Evolutionary conservation across 2,888 invertebrate genomes (phyloP).

Genomic region (Troides helena): DNA sequence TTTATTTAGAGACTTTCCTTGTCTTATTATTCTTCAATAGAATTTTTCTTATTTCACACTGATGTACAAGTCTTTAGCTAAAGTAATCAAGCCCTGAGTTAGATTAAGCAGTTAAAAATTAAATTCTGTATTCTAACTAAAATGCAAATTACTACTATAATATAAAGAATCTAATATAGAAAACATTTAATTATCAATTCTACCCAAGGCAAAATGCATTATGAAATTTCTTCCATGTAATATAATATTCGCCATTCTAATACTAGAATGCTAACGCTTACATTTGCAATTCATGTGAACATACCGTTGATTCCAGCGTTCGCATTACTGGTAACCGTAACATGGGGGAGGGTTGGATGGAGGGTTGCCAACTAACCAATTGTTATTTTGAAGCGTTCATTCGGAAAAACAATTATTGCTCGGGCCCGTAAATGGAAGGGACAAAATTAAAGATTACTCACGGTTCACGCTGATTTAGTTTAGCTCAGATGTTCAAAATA

Average conservation of each 20-base stretch:
- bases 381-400: conserved; percentile 76
- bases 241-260: conserved; percentile 11
- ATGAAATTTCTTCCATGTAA: conserved; percentile 11
- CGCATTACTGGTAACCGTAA: conserved; percentile 31
- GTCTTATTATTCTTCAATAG: too few relatives aligned
- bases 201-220: conserved; percentile 1
- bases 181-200: background rate
- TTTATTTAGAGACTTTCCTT: too few relatives aligned
- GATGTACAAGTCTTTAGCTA: too few relatives aligned
- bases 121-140: background rate
- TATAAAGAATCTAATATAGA: background rate
- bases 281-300: conserved; percentile 31
- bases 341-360: conserved; percentile 43
- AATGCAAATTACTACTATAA: background rate
- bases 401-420: conserved; percentile 72
- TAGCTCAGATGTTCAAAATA: conserved; percentile 34
- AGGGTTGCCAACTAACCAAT: conserved; percentile 65
- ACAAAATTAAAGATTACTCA: conserved; percentile 67
- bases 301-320: conserved; percentile 34
- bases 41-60: too few relatives aligned
- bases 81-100: too few relatives aligned
- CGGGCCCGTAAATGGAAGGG: conserved; percentile 62
- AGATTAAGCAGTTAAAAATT: too few relatives aligned
- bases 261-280: conserved; percentile 21
- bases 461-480: conserved; percentile 57